Conservation (phyloP, 2,797 vertebrate species). For the Crotalus adamanteus region DNA sequence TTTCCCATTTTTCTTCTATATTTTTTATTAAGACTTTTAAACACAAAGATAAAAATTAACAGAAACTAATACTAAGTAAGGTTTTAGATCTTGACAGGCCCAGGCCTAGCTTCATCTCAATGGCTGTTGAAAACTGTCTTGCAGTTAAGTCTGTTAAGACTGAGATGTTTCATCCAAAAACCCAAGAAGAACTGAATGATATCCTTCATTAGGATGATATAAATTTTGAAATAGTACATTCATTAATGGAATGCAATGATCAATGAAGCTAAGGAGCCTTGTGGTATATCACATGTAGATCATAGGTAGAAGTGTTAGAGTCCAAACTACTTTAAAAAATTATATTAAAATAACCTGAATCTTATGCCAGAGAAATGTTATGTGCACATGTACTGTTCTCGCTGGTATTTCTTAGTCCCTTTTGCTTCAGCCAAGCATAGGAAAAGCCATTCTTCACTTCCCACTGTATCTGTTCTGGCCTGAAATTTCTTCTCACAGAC, state of each 20-base stretch:
- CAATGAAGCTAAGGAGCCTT: neutral
- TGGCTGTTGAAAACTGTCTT: neutral
- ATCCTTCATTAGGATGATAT: neutral
- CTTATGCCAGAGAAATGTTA: neutral
- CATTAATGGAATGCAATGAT: neutral
- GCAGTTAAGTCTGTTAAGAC: neutral
- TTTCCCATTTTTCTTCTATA: neutral
- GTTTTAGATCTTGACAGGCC: neutral
- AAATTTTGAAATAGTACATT: neutral
- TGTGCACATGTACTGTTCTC: neutral
- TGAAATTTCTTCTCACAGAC: neutral
- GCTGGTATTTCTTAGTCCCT: neutral
- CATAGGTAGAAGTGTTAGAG: neutral
- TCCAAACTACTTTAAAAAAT: neutral
- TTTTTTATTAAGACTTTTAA: neutral
- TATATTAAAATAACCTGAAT: neutral
- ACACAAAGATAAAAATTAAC: neutral
- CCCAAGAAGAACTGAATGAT: neutral
- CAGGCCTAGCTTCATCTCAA: neutral
- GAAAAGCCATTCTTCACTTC: neutral
- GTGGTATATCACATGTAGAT: neutral
- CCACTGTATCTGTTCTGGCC: neutral
- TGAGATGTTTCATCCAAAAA: neutral
- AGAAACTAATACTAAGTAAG: neutral
- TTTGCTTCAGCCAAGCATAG: too few species aligned